Evolutionary conservation across 2,888 invertebrate species (phyloP).

Genomic region (Dryocosmus kuriphilus): DNA sequence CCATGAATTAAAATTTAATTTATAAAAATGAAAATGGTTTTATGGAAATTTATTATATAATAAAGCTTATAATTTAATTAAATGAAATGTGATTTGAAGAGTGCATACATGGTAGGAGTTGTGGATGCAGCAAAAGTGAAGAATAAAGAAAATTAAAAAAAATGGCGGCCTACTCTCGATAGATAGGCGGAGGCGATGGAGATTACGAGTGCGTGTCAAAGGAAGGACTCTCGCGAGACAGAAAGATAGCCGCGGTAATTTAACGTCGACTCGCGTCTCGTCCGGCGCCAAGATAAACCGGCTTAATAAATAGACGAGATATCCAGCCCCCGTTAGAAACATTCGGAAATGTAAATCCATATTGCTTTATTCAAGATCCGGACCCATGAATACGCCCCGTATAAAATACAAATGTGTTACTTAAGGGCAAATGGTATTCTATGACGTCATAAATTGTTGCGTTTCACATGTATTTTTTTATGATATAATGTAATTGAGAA

Average conservation of each 20-base stretch:
- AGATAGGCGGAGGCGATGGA: constrained; percentile 19
- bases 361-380: constrained; percentile 2
- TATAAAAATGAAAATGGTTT: not conserved
- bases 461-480: no score
- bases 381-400: not conserved
- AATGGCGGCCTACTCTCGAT: constrained; percentile 22
- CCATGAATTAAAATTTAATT: not conserved
- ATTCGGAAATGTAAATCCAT: constrained; percentile 48
- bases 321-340: constrained; percentile 46
- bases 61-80: not conserved
- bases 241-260: constrained; percentile 50
- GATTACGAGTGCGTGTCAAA: constrained; percentile 27
- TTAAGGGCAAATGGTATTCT: no score
- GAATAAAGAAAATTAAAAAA: not conserved
- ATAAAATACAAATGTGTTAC: not conserved
- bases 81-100: not conserved
- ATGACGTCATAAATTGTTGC: no score
- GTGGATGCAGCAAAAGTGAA: not conserved
- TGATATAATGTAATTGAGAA: no score
- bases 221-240: constrained; percentile 37
- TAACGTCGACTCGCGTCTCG: constrained; percentile 47
- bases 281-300: constrained; percentile 60
- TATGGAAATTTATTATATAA: no score
- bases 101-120: not conserved
- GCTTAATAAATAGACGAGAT: constrained; percentile 58